Conservation (phyloP, 2,888 invertebrate species). For the Microctonus brassicae region DNA sequence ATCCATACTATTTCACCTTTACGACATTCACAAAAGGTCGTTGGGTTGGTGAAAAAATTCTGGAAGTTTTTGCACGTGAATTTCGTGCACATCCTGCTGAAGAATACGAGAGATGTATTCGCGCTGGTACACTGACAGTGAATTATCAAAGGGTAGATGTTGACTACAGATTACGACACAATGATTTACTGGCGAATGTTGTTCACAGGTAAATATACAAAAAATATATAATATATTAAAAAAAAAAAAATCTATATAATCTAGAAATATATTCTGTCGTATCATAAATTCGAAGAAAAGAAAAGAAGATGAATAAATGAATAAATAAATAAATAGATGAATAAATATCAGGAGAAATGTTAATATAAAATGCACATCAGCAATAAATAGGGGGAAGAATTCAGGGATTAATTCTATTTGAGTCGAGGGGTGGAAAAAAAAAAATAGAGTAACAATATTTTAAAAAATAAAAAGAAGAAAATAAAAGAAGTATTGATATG, state of each 20-base stretch:
- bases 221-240: background rate
- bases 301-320: too few species aligned
- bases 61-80: constrained; percentile 93
- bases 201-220: constrained; percentile 86
- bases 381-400: too few species aligned
- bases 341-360: too few species aligned
- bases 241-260: too few species aligned
- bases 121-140: constrained; percentile 91
- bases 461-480: too few species aligned
- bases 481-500: background rate
- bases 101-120: constrained; percentile 91
- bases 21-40: constrained; percentile 96
- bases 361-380: too few species aligned
- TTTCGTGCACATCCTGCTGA: constrained; percentile 95
- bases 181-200: constrained; percentile 92
- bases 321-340: too few species aligned
- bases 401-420: too few species aligned
- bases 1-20: constrained; percentile 97
- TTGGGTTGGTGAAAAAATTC: constrained; percentile 94
- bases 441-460: too few species aligned
- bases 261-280: too few species aligned
- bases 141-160: constrained; percentile 93
- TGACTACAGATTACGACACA: constrained; percentile 92
- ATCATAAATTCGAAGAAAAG: too few species aligned
- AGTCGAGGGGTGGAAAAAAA: too few species aligned